Conservation (phyloP, 2,888 invertebrate species). For the Cremastobaeus sp. region DNA sequence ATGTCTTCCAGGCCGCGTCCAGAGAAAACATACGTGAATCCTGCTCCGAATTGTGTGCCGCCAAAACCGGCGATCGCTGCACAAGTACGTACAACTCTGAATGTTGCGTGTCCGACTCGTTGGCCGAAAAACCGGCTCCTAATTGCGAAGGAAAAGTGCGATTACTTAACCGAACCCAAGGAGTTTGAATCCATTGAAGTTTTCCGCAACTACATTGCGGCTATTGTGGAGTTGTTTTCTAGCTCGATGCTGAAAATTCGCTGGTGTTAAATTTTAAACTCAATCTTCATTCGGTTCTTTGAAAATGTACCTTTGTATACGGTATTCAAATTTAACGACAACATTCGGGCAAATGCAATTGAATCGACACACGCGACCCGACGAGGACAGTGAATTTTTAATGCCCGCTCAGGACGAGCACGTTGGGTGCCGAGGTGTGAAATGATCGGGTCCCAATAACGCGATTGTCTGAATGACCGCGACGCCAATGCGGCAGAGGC, state of each 20-base stretch:
- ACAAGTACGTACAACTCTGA: constrained; percentile 39
- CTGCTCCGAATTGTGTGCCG: constrained; percentile 40
- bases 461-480: neutral
- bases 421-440: neutral
- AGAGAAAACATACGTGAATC: constrained; percentile 49
- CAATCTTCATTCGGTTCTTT: neutral
- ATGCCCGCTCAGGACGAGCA: neutral
- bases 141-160: no score
- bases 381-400: constrained; percentile 14
- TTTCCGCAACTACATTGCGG: no score
- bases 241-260: no score
- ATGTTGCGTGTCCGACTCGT: no score
- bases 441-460: neutral
- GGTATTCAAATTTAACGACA: constrained; percentile 26
- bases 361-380: constrained; percentile 12
- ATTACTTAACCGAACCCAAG: no score
- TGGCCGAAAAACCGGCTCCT: no score
- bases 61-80: constrained; percentile 25
- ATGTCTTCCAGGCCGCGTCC: constrained; percentile 49
- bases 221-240: no score
- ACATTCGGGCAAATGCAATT: constrained; percentile 17
- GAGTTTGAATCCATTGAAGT: no score
- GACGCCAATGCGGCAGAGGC: no score
- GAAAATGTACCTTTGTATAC: constrained; percentile 7
- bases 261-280: constrained; percentile 23